Evolutionary conservation across 1,140 invertebrate species (phyloP), one percentile per base, ranked within the genome.

Genomic region (Drosophila mojavensis): DNA sequence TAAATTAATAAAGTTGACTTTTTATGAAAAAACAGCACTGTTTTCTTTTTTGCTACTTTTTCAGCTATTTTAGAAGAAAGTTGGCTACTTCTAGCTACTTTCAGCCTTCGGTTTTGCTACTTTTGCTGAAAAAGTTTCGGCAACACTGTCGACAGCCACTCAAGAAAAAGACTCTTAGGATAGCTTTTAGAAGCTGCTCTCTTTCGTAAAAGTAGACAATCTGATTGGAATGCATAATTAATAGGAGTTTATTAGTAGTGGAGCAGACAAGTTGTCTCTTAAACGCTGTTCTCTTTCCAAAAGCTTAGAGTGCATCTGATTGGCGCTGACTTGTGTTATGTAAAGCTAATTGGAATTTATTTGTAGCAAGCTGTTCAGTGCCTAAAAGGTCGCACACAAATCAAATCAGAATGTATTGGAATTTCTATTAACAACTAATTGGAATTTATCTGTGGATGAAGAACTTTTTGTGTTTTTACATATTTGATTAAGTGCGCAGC

Each of bases 401-500:
- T 15, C 13, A 13, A 43, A 43, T 33, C 36, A 11, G 36, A 39
- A 2, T 11, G 36, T 13, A 39, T 39, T 39, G 11, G 36, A 39
- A 39, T 39, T 39, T 39, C 10, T 3, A 39, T 39, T 11, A 39
- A 39, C 20, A 39, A 78, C 78, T 86, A 85, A 85, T 85, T 86
- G 63, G 79, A 85, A 85, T 86, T 81, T 79, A 81, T 39, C 13
- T 84, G 67, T 30, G 58, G 30, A 24, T 61, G 33, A 3, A 77
- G 28, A 59, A 30, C 68, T 55, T 28, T 75, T 41, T 61, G 51
- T 58, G 39, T 77, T 78, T 61, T 74, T 33, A 53, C 41, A 68
- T 72, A 65, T 59, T 67, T 74, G 36, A 74, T 74, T 74, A 74
- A 69, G 67, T 67, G 67, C 24, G 41, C 64, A 67, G 64, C 70